Evolutionary conservation across 2,797 vertebrate genomes (phyloP), one percentile per base, ranked within the genome.

Genomic region (Austrolebias charrua): DNA sequence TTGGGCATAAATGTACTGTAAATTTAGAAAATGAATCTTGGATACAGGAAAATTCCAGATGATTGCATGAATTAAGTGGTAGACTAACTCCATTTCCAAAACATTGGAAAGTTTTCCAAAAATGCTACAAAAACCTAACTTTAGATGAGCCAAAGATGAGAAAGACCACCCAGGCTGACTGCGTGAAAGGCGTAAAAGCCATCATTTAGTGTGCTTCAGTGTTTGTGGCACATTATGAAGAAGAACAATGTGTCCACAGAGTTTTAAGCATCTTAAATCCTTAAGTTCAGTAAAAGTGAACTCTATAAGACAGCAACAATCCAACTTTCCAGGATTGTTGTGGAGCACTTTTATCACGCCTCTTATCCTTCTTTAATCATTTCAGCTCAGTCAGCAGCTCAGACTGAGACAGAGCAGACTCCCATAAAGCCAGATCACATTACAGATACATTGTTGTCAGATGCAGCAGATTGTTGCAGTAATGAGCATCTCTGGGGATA

Each of bases 331-430:
- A 38, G 19, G 43, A 42, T 20, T 56, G 38, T 15, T 69, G 57
- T 58, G 55, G 55, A 54, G 31, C 28, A 50, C 42, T 29, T 6
- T 57, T 60, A 38, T 19, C 47, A 46, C 51, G 38, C 20, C 10
- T 63, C 35, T 60, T 63, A 47, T 50, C 63, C 71, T 56, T 46
- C 20, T 68, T 52, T 83, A 81, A 87, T 80, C 83, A 55, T 57
- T 65, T 79, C 55, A 78, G 15, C n/a, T 40, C 65, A 74, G 55
- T 81, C 56, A 76, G 61, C 31, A 66, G 24, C 15, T 60, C 47
- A 42, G 53, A 57, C 20, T 44, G 55, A 51, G 47, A 53, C 68
- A 44, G 47, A 66, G 61, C 69, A 69, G 56, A 53, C 63, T 67
- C 53, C 45, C 4, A 13, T 29, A 10, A 12, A 64, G 60, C 28